Percentiles rank a stretch among this genome's conserved stretches.
Conservation (phyloP, 1,140 invertebrate species). For the Drosophila repleta region DNA sequence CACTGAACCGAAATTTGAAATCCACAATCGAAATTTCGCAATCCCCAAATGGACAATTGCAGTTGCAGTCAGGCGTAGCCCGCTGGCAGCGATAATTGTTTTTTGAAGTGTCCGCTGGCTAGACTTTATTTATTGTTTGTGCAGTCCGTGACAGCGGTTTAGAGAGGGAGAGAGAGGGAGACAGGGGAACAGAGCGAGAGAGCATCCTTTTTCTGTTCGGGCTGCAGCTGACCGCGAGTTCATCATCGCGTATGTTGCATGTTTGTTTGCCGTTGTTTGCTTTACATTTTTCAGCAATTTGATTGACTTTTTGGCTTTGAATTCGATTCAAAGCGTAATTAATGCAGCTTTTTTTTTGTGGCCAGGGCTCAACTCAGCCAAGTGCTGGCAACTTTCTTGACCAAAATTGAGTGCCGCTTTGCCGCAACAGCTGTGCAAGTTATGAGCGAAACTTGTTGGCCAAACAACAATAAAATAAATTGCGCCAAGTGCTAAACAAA, state of each 20-base stretch:
- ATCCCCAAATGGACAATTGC: constrained; percentile 37
- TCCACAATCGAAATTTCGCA: constrained; percentile 24
- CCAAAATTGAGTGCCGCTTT: constrained; percentile 75
- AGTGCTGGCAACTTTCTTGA: constrained; percentile 56
- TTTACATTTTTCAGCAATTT: constrained; percentile 59
- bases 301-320: constrained; percentile 76
- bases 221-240: constrained; percentile 25
- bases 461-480: constrained; percentile 80
- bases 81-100: constrained; percentile 70
- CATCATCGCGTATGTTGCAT: constrained; percentile 4
- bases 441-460: constrained; percentile 74
- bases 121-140: constrained; percentile 76
- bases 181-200: background rate
- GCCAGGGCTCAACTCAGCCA: constrained; percentile 18
- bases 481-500: constrained; percentile 62
- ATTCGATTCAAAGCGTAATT: constrained; percentile 55
- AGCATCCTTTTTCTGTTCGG: constrained; percentile 5
- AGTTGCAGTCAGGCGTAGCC: constrained; percentile 35
- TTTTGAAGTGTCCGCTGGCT: constrained; percentile 65
- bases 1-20: constrained; percentile 50
- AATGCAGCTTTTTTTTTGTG: constrained; percentile 56
- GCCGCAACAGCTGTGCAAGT: constrained; percentile 70
- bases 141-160: constrained; percentile 25
- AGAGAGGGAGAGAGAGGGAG: constrained; percentile 9
- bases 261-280: constrained; percentile 7